Evolutionary conservation across 2,113 vertebrate genomes (phyloP), one percentile per base, ranked within the genome.

Genomic region (Illadopsis cleaveri): DNA sequence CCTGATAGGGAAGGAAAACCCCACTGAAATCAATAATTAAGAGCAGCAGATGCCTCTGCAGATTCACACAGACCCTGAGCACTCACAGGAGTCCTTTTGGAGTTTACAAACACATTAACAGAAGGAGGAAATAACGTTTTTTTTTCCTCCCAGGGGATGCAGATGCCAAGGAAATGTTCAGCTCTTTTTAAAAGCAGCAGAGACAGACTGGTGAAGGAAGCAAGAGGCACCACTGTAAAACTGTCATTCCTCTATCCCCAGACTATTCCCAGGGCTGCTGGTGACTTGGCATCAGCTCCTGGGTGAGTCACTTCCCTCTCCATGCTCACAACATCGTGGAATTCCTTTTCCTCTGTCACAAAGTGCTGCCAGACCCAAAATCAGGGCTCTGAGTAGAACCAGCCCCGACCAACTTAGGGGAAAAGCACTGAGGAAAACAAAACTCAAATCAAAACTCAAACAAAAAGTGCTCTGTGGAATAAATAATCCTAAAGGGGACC

Each of bases 231-330:
- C 91, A 66, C 2, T 85, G 84, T 53, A 50, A 65, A 77, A 53
- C 0, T 28, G 71, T 37, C 15, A 73, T 27, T 64, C 40, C 58
- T 62, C 57, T 4, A 2, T 54, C 21, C 68, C 81, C 81, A 94
- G 76, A 20, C 66, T 61, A 27, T 73, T 85, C 91, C 91, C 94
- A 70, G 93, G 1, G 13, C 84, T 85, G 85, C 82, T 88, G 93
- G 82, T 62, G 93, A 83, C 78, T 90, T 90, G 92, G 90, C 90
- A 85, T 2, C 28, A 77, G 6, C 87, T 82, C 78, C 93, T 38
- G 81, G 61, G 21, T 94, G 89, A 97, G 50, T 95, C 93, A 91
- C 75, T 94, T 85, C 94, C 89, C 90, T 92, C 68, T 30, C 79
- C 16, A 1, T 3, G 76, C 88, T 75, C 82, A 86, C 19, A 82